Percentiles rank a stretch among this genome's conserved stretches.
Evolutionary conservation across 2,797 vertebrate genomes (phyloP).

Genomic region (Malacoraja senta): DNA sequence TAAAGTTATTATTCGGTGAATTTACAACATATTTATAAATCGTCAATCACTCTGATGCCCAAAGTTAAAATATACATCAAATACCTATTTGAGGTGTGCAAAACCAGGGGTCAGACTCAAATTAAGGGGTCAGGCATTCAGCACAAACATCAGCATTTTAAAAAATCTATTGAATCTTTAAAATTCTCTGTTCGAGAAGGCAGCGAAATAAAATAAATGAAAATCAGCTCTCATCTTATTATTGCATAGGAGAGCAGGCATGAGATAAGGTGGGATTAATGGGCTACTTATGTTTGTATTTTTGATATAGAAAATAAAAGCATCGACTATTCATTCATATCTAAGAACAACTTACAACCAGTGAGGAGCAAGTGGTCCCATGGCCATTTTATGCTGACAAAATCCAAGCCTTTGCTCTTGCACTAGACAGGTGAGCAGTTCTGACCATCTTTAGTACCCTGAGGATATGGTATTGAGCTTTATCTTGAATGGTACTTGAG

Average conservation of each 20-base stretch:
- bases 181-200: too few relatives aligned
- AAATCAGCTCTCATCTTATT: too few relatives aligned
- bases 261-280: too few relatives aligned
- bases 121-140: too few relatives aligned
- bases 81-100: too few relatives aligned
- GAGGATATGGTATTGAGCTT: background rate
- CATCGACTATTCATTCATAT: background rate
- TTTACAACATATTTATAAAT: background rate
- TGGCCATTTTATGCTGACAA: too few relatives aligned
- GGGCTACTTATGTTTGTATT: too few relatives aligned
- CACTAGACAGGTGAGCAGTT: background rate
- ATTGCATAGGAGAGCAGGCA: too few relatives aligned
- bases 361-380: background rate
- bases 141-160: too few relatives aligned
- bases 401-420: background rate
- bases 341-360: background rate
- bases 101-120: too few relatives aligned
- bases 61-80: background rate
- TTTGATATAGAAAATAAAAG: background rate
- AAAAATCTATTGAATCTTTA: too few relatives aligned
- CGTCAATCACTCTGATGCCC: background rate
- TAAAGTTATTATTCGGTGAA: background rate
- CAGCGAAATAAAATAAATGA: too few relatives aligned
- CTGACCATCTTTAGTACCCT: background rate
- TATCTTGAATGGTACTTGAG: background rate